Conservation (phyloP, 2,797 vertebrate genomes). For the Melanogrammus aeglefinus region DNA sequence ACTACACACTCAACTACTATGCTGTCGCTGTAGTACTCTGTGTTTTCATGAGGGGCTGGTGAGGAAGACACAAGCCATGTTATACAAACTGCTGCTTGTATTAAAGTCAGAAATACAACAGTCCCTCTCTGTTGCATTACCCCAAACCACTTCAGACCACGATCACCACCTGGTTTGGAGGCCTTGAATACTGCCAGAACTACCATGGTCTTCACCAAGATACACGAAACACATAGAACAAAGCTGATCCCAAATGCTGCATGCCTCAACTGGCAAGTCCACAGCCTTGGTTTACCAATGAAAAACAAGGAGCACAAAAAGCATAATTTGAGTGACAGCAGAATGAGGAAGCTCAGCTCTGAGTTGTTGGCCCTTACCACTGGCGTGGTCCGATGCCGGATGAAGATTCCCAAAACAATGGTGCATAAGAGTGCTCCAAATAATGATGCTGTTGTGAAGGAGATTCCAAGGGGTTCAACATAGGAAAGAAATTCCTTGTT, state of each 20-base stretch:
- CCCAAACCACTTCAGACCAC: slow-evolving; percentile 63
- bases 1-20: slow-evolving; percentile 65
- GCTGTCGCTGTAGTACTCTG: slow-evolving; percentile 54
- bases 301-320: too few species aligned
- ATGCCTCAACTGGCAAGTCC: too few species aligned
- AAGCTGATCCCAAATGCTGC: too few species aligned
- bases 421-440: slow-evolving; percentile 51
- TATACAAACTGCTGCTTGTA: slow-evolving; percentile 44
- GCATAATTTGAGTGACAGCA: too few species aligned
- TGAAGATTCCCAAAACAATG: slow-evolving; percentile 56
- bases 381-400: slow-evolving; percentile 29
- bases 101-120: slow-evolving; percentile 50
- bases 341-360: too few species aligned
- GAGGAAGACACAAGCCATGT: slow-evolving; percentile 57
- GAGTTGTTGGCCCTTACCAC: too few species aligned
- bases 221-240: too few species aligned
- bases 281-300: too few species aligned
- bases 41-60: slow-evolving; percentile 62
- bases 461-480: slow-evolving; percentile 59
- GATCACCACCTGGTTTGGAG: slow-evolving; percentile 48
- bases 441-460: slow-evolving; percentile 50
- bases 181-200: slow-evolving; percentile 36
- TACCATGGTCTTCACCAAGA: too few species aligned
- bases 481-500: slow-evolving; percentile 71
- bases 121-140: slow-evolving; percentile 64